A percentile compares a stretch with the other conserved stretches of the same genome.
phyloP scores from a whole-genome alignment of 2,888 invertebrate species.

The Bombyx huttoni region DNA sequence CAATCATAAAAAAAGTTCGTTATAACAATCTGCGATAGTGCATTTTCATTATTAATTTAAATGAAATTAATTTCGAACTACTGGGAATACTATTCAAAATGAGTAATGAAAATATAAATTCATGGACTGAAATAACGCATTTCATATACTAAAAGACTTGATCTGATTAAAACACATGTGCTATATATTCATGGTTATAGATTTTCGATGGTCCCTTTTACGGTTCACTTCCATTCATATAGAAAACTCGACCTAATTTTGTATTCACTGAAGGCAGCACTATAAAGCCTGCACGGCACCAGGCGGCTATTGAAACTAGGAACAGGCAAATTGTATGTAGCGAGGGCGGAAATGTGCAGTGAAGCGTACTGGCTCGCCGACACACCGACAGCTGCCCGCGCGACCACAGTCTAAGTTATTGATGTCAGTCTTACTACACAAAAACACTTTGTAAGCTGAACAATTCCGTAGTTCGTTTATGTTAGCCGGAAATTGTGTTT shows the following conservation, averaged over 20 bases:
- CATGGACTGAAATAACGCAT: no score
- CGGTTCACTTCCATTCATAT: conserved; percentile 2
- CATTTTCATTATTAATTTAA: no score
- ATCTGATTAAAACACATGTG: no score
- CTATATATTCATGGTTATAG: not conserved
- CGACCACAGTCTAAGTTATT: conserved; percentile 1
- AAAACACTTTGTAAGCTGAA: not conserved
- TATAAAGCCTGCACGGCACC: conserved; percentile 8
- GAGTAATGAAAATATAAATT: no score
- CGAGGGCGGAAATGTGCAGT: conserved; percentile 29
- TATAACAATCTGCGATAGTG: no score
- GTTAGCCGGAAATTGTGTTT: not conserved
- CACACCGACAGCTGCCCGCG: conserved; percentile 1
- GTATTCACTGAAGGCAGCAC: not conserved
- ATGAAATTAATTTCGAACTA: no score
- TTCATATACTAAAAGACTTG: no score
- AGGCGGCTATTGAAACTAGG: conserved; percentile 26
- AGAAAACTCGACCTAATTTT: conserved; percentile 6
- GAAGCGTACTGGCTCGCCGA: conserved; percentile 11
- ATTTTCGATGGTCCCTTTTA: not conserved
- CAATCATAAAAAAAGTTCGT: no score
- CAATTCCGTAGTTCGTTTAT: not conserved
- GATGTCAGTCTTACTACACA: not conserved
- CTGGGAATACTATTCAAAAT: no score
- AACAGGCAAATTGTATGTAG: conserved; percentile 31